These are phyloP conservation scores for Epinephelus fuscoguttatus DNA, from an alignment of 2,113 vertebrate species.

Conservation along the genomic window DNA sequence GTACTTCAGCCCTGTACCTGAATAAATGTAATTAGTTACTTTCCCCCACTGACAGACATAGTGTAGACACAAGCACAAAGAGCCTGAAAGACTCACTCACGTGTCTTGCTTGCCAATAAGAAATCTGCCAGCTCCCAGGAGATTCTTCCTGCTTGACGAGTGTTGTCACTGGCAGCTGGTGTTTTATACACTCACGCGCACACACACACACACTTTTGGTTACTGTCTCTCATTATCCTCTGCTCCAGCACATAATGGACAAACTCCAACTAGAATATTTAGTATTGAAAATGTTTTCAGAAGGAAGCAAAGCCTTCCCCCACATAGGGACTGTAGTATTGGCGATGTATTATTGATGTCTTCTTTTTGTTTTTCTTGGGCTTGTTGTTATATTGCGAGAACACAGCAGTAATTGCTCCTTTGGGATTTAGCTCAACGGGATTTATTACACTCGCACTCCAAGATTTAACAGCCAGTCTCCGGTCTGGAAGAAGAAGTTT, in stretches of 20 bases:
- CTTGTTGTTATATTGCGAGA: conserved; percentile 59
- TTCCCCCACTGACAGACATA: background rate
- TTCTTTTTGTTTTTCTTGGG: conserved; percentile 60
- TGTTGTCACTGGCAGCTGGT: conserved; percentile 69
- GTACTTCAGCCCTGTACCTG: background rate
- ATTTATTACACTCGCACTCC: conserved; percentile 52
- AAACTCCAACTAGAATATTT: conserved; percentile 61
- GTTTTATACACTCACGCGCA: conserved; percentile 26
- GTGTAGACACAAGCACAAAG: background rate
- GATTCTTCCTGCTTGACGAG: conserved; percentile 43
- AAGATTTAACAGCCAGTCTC: conserved; percentile 48
- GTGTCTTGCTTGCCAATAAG: conserved; percentile 51
- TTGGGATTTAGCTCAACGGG: conserved; percentile 47
- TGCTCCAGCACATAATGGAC: conserved; percentile 64
- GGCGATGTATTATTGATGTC: conserved; percentile 66
- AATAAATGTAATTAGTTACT: conserved; percentile 2
- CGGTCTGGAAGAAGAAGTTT: conserved; percentile 42
- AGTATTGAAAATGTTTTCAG: conserved; percentile 57
- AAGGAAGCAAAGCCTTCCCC: conserved; percentile 30
- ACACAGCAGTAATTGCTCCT: conserved; percentile 72
- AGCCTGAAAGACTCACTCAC: conserved; percentile 12
- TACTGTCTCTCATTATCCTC: conserved; percentile 60
- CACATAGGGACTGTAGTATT: conserved; percentile 13
- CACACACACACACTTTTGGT: conserved; percentile 27
- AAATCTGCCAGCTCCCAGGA: conserved; percentile 60